phyloP scores from a whole-genome alignment of 2,888 invertebrate species.

The Fragum sueziense region DNA sequence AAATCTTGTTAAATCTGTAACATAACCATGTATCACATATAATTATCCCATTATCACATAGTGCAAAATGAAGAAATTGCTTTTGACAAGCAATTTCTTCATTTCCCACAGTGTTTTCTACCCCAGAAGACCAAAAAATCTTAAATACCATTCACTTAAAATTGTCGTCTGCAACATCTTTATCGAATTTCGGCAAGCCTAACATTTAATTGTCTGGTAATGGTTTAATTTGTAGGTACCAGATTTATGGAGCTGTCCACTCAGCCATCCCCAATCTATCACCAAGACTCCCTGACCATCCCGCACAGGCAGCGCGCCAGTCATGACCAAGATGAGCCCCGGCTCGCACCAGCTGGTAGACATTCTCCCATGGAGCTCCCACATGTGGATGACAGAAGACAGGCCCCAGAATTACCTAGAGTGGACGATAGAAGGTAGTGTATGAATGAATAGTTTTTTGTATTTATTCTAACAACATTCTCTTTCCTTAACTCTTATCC shows the following conservation, averaged over 20 bases:
- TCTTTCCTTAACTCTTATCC: background rate
- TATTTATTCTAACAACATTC: background rate
- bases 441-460: no score
- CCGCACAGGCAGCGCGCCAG: constrained; percentile 24
- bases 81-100: background rate
- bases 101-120: background rate
- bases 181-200: background rate
- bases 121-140: no score
- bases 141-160: no score
- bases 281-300: constrained; percentile 52
- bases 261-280: constrained; percentile 66
- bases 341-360: background rate
- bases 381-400: constrained; percentile 34
- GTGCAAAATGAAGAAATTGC: no score
- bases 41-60: no score
- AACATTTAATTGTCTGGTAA: background rate
- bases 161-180: no score
- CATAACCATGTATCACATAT: no score
- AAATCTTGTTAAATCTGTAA: no score
- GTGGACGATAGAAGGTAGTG: constrained; percentile 23
- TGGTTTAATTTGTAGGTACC: constrained; percentile 38
- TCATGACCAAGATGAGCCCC: background rate
- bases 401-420: background rate
- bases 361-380: constrained; percentile 36
- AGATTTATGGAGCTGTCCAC: constrained; percentile 66